These are phyloP conservation scores for Drosophila malerkotliana DNA, from an alignment of 1,140 invertebrate genomes.

Conservation along the genomic window DNA sequence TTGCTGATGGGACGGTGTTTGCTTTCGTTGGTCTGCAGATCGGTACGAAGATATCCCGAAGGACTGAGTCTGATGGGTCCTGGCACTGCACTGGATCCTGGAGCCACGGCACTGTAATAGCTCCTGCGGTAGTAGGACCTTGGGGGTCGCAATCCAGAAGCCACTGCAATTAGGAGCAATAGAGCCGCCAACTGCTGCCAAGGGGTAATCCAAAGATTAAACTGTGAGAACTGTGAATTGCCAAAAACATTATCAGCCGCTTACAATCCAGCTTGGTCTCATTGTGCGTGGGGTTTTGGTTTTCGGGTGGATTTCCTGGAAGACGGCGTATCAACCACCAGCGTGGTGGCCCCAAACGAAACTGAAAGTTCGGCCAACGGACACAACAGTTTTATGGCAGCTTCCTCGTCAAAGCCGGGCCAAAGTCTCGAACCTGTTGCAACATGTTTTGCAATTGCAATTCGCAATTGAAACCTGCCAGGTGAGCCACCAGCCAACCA, in stretches of 20 bases:
- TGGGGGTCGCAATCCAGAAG: constrained; percentile 38
- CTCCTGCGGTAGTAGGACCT: constrained; percentile 63
- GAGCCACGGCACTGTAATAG: constrained; percentile 53
- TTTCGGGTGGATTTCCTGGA: constrained; percentile 10
- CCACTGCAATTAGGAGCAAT: constrained; percentile 40
- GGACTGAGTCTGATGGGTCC: constrained; percentile 48
- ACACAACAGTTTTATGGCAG: constrained; percentile 81
- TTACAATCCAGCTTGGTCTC: constrained; percentile 67
- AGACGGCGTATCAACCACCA: constrained; percentile 37
- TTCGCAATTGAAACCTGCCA: constrained; percentile 53
- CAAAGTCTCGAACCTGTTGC: constrained; percentile 24
- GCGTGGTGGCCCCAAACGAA: constrained; percentile 77
- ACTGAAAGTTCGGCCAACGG: constrained; percentile 81
- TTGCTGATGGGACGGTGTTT: constrained; percentile 66
- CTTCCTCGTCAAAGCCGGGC: constrained; percentile 61
- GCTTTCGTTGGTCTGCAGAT: constrained; percentile 72
- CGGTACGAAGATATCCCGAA: constrained; percentile 47
- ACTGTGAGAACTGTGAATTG: not conserved
- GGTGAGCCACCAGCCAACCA: constrained; percentile 34
- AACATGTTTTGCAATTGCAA: constrained; percentile 62
- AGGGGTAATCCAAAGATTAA: constrained; percentile 2
- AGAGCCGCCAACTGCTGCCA: constrained; percentile 44
- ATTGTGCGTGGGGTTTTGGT: constrained; percentile 42
- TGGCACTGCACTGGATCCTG: constrained; percentile 40
- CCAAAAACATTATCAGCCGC: constrained; percentile 14